Conservation (phyloP, 2,113 vertebrate species). For the Calypte anna region DNA sequence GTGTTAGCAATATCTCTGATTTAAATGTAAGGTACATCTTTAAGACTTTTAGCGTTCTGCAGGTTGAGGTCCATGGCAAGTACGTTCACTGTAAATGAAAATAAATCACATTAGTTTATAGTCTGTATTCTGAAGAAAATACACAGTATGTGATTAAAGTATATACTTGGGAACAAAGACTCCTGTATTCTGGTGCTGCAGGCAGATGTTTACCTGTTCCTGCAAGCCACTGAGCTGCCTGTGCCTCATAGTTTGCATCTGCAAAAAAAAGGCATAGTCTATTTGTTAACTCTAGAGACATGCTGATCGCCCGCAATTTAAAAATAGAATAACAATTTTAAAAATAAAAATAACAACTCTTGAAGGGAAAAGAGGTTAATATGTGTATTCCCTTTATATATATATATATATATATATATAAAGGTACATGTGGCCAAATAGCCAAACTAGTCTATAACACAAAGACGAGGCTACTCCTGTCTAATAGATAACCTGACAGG, state of each 20-base stretch:
- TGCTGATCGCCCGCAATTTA: neutral
- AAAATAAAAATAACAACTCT: neutral
- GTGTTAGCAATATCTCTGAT: neutral
- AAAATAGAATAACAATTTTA: neutral
- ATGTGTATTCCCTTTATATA: fast-evolving
- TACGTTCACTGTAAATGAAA: neutral
- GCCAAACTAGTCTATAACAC: neutral
- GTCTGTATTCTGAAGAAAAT: neutral
- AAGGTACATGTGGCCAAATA: neutral
- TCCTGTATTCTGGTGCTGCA: neutral
- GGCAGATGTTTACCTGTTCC: neutral
- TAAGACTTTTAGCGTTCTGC: neutral
- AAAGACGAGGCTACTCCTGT: neutral
- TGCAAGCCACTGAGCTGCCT: neutral
- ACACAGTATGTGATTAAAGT: neutral
- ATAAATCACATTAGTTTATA: neutral
- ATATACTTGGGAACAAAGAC: neutral
- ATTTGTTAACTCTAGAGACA: neutral
- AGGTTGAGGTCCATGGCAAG: neutral
- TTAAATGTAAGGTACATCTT: neutral
- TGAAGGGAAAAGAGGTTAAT: neutral
- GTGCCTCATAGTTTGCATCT: neutral
- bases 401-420: too few relatives aligned
- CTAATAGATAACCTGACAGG: neutral
- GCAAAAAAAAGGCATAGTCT: neutral